phyloP scores from a whole-genome alignment of 2,113 vertebrate genomes.

The Puntigrus tetrazona region DNA sequence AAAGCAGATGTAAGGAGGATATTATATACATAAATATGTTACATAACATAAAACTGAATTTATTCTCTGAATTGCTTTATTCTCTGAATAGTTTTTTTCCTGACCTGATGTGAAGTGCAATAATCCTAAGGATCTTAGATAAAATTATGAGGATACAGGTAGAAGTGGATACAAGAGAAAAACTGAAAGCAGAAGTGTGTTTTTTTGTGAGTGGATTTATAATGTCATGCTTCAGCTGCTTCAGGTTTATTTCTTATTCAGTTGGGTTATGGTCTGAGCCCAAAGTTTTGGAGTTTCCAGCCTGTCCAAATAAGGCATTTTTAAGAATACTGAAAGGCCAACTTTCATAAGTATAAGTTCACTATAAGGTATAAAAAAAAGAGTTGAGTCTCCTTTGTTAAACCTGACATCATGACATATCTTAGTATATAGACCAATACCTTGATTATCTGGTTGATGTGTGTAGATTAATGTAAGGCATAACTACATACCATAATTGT shows the following conservation, averaged over 20 bases:
- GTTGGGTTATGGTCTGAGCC: neutral
- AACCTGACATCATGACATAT: neutral
- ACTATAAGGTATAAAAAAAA: neutral
- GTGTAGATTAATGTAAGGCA: neutral
- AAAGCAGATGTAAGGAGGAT: neutral
- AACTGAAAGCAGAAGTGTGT: neutral
- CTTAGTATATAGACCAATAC: neutral
- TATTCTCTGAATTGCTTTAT: no score
- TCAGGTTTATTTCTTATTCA: neutral
- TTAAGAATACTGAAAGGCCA: neutral
- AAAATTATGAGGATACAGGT: neutral
- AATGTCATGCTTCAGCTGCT: neutral
- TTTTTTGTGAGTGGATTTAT: neutral
- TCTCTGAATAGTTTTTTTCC: no score
- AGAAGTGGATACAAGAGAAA: neutral
- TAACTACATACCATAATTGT: neutral
- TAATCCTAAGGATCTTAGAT: neutral
- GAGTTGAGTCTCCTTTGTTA: neutral
- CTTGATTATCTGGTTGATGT: neutral
- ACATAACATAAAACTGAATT: neutral
- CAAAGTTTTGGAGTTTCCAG: neutral
- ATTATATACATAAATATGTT: neutral
- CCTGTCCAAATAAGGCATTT: neutral
- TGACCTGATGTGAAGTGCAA: neutral
- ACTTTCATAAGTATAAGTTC: neutral